Base-by-base conservation (phyloP, 2,888 invertebrate species). In the Campopleginae sp. region DNA sequence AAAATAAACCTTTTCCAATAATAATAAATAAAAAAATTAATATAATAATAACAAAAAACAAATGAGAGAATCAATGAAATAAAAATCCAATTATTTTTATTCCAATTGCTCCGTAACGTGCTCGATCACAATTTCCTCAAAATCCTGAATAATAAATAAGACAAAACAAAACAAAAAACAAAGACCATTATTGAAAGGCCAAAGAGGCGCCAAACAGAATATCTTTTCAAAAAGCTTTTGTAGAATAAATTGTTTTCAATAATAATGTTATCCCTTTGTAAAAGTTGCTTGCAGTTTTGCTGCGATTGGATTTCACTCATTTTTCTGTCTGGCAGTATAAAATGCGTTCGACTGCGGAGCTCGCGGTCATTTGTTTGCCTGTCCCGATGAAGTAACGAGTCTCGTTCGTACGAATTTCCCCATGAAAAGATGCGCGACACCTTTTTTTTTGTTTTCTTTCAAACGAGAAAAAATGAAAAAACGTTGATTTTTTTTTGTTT, bases 331-430 rank as follows among this genome's bases (percentile, higher is more conserved):
- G 17, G n/a, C 31, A n/a, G 61, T 12, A 79, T 74, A 54, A 74
- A 65, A 33, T 61, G 42, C 33, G 38, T 12, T 72, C 80, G 42
- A 42, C 48, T n/a, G n/a, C 46, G 17, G 54, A 38, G 31, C 48
- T 58, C 61, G 58, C 61, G 58, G 54, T 44, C 38, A 70, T 80
- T 84, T 61, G 70, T 65, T 80, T 23, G 70, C 61, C 61, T 31
- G 70, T 44, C 58, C 19, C 66, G 68, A 68, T 83, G 46, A 79
- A 74, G 54, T 70, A 68, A 58, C 66, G 58, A 71, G 66, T 71
- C 66, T 76, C 54, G 61, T 44, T 70, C 61, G 23, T 65, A 42
- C 42, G 10, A 42, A 33, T 6, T 63, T 10, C 42, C 42, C 10
- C 3, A 12, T 1, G n/a, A 33, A 65, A 65, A 65, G 42, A 65